These are phyloP conservation scores for Notolabrus celidotus DNA, from an alignment of 2,797 vertebrate genomes.

Conservation along the genomic window DNA sequence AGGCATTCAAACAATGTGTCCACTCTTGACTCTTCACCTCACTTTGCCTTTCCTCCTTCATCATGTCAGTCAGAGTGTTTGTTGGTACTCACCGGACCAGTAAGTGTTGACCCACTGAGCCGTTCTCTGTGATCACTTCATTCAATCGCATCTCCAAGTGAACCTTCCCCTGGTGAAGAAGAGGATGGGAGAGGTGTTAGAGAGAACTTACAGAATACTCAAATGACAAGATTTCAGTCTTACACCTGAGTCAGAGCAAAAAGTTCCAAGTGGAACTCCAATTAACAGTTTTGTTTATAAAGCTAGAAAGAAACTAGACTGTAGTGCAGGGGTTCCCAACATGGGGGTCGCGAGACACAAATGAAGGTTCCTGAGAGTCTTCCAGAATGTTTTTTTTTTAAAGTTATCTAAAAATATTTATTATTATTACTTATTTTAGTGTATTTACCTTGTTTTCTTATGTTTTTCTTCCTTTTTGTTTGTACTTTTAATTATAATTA, in stretches of 20 bases:
- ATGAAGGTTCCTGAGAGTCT: no score
- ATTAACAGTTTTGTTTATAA: constrained; percentile 12
- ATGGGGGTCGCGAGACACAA: no score
- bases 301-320: constrained; percentile 20
- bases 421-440: no score
- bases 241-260: constrained; percentile 3
- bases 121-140: constrained; percentile 97
- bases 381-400: no score
- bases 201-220: constrained; percentile 36
- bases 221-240: constrained; percentile 17
- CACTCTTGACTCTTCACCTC: not conserved
- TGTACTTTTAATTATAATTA: no score
- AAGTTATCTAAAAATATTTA: no score
- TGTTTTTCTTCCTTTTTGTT: no score
- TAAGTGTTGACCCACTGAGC: constrained; percentile 93
- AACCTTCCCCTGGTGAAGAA: constrained; percentile 92
- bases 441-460: no score
- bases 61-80: not conserved
- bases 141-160: constrained; percentile 97
- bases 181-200: constrained; percentile 20
- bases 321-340: no score
- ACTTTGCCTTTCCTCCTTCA: not conserved
- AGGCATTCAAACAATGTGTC: not conserved
- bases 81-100: constrained; percentile 92
- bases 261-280: constrained; percentile 9